Evolutionary conservation across 2,797 vertebrate genomes (phyloP).

Genomic region (Platalea minor): DNA sequence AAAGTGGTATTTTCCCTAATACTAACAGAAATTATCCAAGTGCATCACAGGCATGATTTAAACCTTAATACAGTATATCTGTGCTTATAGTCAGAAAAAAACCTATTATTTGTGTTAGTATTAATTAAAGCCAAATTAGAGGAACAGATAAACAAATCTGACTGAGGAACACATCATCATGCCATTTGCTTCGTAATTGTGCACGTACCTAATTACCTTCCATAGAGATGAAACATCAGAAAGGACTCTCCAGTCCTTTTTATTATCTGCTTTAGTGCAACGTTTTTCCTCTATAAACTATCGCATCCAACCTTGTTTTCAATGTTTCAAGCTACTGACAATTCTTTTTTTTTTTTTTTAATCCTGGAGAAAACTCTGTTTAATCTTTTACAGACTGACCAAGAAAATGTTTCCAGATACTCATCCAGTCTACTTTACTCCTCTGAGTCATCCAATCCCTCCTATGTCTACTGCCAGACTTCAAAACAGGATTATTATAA

Average conservation of each 20-base stretch:
- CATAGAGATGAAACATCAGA: background rate
- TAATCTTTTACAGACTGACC: background rate
- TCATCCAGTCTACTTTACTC: background rate
- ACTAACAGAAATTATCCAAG: background rate
- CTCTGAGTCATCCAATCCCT: background rate
- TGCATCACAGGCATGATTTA: background rate
- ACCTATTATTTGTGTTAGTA: background rate
- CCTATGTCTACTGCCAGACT: background rate
- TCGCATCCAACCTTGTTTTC: background rate
- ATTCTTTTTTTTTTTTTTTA: no score
- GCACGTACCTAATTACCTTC: slow-evolving; percentile 35
- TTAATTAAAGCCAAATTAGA: slow-evolving; percentile 47
- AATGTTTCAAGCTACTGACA: background rate
- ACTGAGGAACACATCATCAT: slow-evolving; percentile 11
- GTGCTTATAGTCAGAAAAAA: background rate
- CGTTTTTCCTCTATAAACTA: background rate
- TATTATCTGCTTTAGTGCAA: background rate
- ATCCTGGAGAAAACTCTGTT: background rate
- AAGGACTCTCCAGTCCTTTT: background rate
- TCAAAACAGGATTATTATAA: slow-evolving; percentile 20
- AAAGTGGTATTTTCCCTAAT: background rate
- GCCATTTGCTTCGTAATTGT: slow-evolving; percentile 26
- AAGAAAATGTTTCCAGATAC: background rate
- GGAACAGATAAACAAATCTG: slow-evolving; percentile 12
- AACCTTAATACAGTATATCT: background rate